Evolutionary conservation across 2,797 vertebrate species (phyloP), one percentile per base, ranked within the genome.

Genomic region (Darevskia nairensis): DNA sequence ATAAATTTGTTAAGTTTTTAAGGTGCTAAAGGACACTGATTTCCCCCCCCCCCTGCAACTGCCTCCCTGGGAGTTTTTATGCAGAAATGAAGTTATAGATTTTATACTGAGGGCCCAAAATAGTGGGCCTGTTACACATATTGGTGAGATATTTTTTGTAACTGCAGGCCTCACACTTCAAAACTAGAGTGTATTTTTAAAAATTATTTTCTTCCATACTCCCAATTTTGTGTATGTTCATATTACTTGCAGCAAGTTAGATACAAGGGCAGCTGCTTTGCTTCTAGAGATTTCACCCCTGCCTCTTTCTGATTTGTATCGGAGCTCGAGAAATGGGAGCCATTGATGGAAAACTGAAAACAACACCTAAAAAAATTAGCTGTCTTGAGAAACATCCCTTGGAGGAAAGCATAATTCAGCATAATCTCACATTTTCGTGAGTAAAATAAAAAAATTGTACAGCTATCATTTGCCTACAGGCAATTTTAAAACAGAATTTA

Each of bases 211-310:
- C n/a, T 29, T 55, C 23, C 69, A 25, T 8, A 27, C 88, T 89
- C 41, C 9, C 50, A 6, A 19, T 61, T 85, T 72, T 81, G 29
- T 23, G 44, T 35, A 6, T n/a, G 61, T 7, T 66, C 87, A 35
- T 32, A 1, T 91, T 92, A 88, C 80, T 50, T 90, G 72, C 86
- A 17, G 3, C 64, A 82, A 0, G 78, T 55, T 72, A 79, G 74
- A 74, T 55, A 82, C 41, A 86, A 35, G 0, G 19, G 81, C 6
- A n/a, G 69, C 80, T 19, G 0, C 0, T 82, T 39, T 82, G 78
- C 50, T 85, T 0, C 0, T 76, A 50, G 21, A 0, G 1, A 0
- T 6, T 61, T 89, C 69, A 39, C 29, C 1, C 27, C 17, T 1
- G 0, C 55, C 35, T 64, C 76, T 4, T 85, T 0, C 10, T 21